Conservation (phyloP, 2,888 invertebrate genomes). For the Antheraea assamensis region DNA sequence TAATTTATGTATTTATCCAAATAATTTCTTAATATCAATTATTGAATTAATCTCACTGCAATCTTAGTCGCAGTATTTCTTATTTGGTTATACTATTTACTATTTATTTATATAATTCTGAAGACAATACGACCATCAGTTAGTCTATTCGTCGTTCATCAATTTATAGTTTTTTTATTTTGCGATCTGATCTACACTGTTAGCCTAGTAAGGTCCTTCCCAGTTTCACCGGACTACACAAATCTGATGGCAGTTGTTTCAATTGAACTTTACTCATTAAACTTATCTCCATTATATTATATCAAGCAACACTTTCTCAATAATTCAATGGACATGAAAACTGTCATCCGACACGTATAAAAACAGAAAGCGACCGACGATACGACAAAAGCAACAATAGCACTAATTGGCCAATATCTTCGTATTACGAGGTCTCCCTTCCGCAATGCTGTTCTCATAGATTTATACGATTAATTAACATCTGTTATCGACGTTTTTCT, state of each 20-base stretch:
- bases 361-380: slow-evolving; percentile 7
- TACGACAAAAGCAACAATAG: slow-evolving; percentile 19
- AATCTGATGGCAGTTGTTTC: neutral
- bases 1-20: neutral
- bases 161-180: no score
- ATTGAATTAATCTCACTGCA: neutral
- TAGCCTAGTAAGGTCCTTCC: no score
- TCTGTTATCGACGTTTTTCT: slow-evolving; percentile 75
- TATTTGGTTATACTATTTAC: neutral
- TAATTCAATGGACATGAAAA: neutral
- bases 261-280: neutral
- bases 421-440: slow-evolving; percentile 19
- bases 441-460: slow-evolving; percentile 35
- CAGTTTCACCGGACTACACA: no score
- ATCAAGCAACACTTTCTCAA: slow-evolving; percentile 5
- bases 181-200: no score
- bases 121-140: no score
- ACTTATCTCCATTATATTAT: neutral
- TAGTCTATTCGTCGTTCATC: no score
- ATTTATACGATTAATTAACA: slow-evolving; percentile 76
- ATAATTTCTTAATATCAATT: neutral
- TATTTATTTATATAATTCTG: neutral
- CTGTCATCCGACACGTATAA: slow-evolving; percentile 11
- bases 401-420: slow-evolving; percentile 22
- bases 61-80: neutral